Evolutionary conservation across 2,888 invertebrate genomes (phyloP).

Genomic region (Mactromeris polynyma): DNA sequence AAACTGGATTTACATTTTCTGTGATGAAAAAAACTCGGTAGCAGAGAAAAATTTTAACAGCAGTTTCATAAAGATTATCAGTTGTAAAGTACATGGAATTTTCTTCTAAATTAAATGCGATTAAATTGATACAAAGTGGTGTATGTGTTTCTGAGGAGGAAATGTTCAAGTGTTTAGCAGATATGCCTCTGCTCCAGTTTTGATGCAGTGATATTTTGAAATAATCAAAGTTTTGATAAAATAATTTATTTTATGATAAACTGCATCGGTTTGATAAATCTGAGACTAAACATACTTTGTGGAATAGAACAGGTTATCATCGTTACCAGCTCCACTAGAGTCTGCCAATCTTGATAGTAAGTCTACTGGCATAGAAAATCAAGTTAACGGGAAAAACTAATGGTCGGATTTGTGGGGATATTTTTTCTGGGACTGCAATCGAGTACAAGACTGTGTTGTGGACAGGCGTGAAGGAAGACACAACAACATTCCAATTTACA

Average conservation of each 20-base stretch:
- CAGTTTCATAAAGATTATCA: neutral
- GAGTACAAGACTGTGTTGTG: neutral
- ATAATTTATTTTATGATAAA: conserved; percentile 39
- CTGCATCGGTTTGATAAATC: conserved; percentile 42
- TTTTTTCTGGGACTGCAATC: neutral
- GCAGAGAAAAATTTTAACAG: neutral
- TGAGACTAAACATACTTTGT: conserved; percentile 46
- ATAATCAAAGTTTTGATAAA: conserved; percentile 35
- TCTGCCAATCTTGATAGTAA: conserved; percentile 19
- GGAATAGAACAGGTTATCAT: conserved; percentile 31
- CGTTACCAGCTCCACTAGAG: neutral
- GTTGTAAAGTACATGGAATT: conserved; percentile 12
- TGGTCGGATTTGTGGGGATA: neutral
- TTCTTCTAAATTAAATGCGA: neutral
- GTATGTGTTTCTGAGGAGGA: neutral
- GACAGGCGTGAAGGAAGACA: neutral
- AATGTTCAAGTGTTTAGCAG: neutral
- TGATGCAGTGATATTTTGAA: neutral
- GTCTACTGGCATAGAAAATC: conserved; percentile 8
- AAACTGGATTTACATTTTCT: neutral
- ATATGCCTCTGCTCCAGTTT: neutral
- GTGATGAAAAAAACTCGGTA: neutral
- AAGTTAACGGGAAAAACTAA: conserved; percentile 1
- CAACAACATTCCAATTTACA: neutral
- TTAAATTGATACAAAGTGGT: neutral